These are phyloP conservation scores for Apogon hyalosoma DNA, from an alignment of 2,797 vertebrate species.

Conservation along the genomic window DNA sequence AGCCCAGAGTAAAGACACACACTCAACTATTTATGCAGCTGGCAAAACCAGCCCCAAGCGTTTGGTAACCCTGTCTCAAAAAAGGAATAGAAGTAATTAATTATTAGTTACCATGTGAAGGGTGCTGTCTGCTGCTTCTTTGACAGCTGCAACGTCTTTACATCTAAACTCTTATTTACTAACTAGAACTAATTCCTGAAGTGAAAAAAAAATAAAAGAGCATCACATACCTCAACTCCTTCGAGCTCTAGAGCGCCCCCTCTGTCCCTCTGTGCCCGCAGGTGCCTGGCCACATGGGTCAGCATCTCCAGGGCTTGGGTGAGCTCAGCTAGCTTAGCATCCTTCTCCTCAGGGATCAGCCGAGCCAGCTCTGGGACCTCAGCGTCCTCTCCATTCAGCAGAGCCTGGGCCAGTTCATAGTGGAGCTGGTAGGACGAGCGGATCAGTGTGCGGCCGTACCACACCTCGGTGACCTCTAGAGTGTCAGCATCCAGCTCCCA, in stretches of 20 bases:
- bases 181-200: no score
- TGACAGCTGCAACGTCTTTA: no score
- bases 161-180: no score
- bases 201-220: neutral
- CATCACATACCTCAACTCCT: slow-evolving; percentile 85
- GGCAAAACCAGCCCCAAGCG: no score
- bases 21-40: no score
- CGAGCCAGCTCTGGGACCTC: slow-evolving; percentile 86
- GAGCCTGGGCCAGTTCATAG: slow-evolving; percentile 92
- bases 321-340: slow-evolving; percentile 80
- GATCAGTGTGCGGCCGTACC: slow-evolving; percentile 89
- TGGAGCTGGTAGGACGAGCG: slow-evolving; percentile 93
- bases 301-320: slow-evolving; percentile 86
- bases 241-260: slow-evolving; percentile 94
- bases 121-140: neutral
- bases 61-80: no score
- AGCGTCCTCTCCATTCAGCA: slow-evolving; percentile 85
- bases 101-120: no score
- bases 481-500: slow-evolving; percentile 90
- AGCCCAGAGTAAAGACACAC: no score
- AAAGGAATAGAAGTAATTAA: no score
- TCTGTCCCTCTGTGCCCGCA: slow-evolving; percentile 85
- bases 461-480: slow-evolving; percentile 82
- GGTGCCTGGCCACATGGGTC: slow-evolving; percentile 86
- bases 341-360: slow-evolving; percentile 69